Evolutionary conservation across 2,888 invertebrate species (phyloP).

Genomic region (Drosophila anomelani): DNA sequence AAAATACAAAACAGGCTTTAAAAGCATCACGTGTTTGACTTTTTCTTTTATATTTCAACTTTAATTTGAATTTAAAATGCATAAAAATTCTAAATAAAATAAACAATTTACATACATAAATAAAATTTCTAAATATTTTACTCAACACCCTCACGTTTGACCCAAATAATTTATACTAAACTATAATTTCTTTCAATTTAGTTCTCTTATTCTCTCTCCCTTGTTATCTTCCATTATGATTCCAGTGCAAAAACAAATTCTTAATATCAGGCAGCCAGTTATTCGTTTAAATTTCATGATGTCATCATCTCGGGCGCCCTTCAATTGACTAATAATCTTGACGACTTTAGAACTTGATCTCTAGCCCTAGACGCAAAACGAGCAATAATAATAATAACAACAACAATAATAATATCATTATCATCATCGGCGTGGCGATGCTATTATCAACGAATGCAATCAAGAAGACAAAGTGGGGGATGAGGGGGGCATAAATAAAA

Average conservation of each 20-base stretch:
- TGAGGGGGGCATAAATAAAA: conserved; percentile 48
- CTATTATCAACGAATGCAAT: conserved; percentile 60
- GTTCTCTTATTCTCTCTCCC: background rate
- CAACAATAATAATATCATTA: conserved; percentile 23
- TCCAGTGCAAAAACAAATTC: conserved; percentile 11
- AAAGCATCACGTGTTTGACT: background rate
- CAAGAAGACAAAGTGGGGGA: conserved; percentile 62
- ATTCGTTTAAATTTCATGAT: conserved; percentile 37
- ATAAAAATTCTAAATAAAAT: background rate
- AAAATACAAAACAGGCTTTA: too few relatives aligned
- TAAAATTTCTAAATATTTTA: background rate
- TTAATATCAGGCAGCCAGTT: conserved; percentile 13
- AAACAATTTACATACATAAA: too few relatives aligned
- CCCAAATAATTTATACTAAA: conserved; percentile 2
- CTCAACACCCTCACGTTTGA: conserved; percentile 6
- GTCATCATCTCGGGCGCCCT: conserved; percentile 62
- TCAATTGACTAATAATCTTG: conserved; percentile 52
- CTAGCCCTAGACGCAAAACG: conserved; percentile 26
- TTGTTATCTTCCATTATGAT: conserved; percentile 27
- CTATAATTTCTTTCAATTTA: background rate
- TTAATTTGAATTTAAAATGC: background rate
- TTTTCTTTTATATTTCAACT: background rate
- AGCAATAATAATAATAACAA: conserved; percentile 25
- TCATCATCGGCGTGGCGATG: conserved; percentile 10
- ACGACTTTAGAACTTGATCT: conserved; percentile 37